These are phyloP conservation scores for Scytalopus superciliaris DNA, from an alignment of 2,113 vertebrate species.

Conservation along the genomic window DNA sequence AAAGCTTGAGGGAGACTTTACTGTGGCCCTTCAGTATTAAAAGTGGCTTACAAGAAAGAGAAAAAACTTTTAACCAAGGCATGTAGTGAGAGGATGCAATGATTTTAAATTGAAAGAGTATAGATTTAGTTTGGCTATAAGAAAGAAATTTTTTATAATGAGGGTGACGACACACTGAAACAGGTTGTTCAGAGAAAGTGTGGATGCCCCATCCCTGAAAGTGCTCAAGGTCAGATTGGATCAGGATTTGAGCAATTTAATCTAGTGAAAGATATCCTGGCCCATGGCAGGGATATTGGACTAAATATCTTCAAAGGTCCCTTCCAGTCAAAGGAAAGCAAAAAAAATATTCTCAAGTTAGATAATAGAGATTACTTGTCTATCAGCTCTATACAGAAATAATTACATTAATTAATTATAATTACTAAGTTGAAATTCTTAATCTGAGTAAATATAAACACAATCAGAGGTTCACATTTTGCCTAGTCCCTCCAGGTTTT, in stretches of 20 bases:
- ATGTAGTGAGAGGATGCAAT: background rate
- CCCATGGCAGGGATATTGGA: fast-evolving
- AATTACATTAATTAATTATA: background rate
- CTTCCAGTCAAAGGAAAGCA: background rate
- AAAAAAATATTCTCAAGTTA: background rate
- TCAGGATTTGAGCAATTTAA: background rate
- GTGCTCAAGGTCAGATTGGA: background rate
- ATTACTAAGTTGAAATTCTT: background rate
- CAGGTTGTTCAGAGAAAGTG: background rate
- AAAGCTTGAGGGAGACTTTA: background rate
- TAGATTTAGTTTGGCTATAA: background rate
- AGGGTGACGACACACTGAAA: background rate
- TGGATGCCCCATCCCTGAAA: background rate
- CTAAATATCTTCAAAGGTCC: background rate
- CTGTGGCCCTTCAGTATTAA: background rate
- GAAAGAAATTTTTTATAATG: background rate
- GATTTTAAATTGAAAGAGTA: background rate
- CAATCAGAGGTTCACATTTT: background rate
- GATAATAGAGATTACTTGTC: background rate
- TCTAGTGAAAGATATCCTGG: background rate
- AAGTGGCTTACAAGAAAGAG: background rate
- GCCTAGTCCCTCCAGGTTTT: background rate
- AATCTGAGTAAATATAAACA: background rate
- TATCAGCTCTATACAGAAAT: background rate
- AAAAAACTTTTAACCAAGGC: background rate